phyloP scores from a whole-genome alignment of 2,888 invertebrate species.

The Luffia ferchaultella region DNA sequence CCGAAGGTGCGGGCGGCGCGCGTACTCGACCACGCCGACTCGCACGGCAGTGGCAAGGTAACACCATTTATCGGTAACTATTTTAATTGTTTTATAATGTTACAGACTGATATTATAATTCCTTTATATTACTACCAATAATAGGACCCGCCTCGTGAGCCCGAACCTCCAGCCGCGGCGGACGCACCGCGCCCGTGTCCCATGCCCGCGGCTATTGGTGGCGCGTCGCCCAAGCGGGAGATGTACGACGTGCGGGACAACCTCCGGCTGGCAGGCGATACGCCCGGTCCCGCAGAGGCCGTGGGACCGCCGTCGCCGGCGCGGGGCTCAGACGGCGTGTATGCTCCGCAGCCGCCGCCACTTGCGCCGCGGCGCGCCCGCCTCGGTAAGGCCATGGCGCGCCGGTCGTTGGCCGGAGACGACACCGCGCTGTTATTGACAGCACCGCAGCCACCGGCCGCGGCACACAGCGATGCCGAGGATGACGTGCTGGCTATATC shows the following conservation, averaged over 20 bases:
- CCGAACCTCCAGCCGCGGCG: conserved; percentile 44
- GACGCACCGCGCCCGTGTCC: conserved; percentile 46
- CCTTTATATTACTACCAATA: too few species aligned
- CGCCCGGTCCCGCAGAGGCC: conserved; percentile 40
- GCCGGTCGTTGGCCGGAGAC: conserved; percentile 66
- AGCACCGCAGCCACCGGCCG: conserved; percentile 31
- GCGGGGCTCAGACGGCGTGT: conserved; percentile 72
- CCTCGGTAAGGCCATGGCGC: conserved; percentile 72
- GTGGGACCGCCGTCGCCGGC: conserved; percentile 74
- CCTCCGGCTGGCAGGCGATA: conserved; percentile 38
- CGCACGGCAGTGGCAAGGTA: conserved; percentile 54
- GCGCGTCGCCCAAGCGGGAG: conserved; percentile 53
- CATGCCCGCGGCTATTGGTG: conserved; percentile 41
- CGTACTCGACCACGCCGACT: conserved; percentile 43
- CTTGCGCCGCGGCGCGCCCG: conserved; percentile 51
- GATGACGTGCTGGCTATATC: conserved; percentile 60
- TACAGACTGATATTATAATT: too few species aligned
- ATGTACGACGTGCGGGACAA: conserved; percentile 46
- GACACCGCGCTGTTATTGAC: conserved; percentile 57
- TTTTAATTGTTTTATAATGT: too few species aligned
- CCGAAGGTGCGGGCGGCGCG: conserved; percentile 54
- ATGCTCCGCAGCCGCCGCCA: conserved; percentile 66
- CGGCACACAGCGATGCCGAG: conserved; percentile 52
- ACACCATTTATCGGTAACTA: too few species aligned
- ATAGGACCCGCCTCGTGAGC: conserved; percentile 44